These are phyloP conservation scores for Charanyca ferruginea DNA, from an alignment of 2,888 invertebrate genomes.

Conservation along the genomic window DNA sequence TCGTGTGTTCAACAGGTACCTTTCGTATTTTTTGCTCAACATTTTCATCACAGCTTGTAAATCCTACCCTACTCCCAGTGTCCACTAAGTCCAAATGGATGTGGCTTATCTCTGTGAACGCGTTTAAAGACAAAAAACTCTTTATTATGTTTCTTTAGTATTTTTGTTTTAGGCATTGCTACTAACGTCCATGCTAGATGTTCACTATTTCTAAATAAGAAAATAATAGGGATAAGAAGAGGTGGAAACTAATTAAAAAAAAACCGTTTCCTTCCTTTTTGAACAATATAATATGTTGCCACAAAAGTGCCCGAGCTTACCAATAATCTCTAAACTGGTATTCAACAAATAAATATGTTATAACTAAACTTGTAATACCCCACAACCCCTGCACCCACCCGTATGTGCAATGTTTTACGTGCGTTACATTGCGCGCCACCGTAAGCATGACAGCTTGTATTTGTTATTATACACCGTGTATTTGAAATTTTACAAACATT, in stretches of 20 bases:
- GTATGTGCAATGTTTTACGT: too few species aligned
- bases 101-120: conserved; percentile 32
- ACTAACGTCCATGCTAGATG: neutral
- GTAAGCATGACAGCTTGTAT: neutral
- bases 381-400: too few species aligned
- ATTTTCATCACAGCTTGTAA: conserved; percentile 66
- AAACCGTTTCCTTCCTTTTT: neutral
- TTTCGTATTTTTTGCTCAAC: conserved; percentile 65
- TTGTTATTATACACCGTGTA: neutral
- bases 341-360: neutral
- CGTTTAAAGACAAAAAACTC: conserved; percentile 15
- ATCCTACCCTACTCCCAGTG: conserved; percentile 43
- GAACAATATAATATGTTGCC: neutral
- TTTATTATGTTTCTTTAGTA: conserved; percentile 13
- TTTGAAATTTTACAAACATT: neutral
- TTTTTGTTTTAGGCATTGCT: neutral
- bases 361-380: neutral
- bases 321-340: neutral
- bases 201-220: neutral
- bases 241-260: too few species aligned
- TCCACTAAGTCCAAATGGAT: conserved; percentile 49
- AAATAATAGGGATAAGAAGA: neutral
- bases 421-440: neutral
- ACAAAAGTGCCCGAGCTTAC: conserved; percentile 1
- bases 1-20: conserved; percentile 69